phyloP scores from a whole-genome alignment of 2,113 vertebrate genomes.

The Plestiodon gilberti region DNA sequence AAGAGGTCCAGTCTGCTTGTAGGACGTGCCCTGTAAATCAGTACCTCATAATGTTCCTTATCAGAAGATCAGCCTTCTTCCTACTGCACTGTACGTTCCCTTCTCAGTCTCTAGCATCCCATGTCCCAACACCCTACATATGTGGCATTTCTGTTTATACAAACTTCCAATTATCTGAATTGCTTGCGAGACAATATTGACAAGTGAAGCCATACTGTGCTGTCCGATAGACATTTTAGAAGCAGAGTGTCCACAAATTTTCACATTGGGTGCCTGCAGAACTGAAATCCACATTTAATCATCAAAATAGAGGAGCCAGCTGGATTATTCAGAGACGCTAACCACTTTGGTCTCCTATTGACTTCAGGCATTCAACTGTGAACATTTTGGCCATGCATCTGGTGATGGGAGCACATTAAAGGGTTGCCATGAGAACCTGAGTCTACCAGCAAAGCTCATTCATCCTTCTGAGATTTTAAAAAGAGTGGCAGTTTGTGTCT shows the following conservation, averaged over 20 bases:
- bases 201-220: not conserved
- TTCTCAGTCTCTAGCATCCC: not conserved
- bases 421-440: not conserved
- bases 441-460: not conserved
- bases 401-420: not conserved
- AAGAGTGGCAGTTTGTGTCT: not conserved
- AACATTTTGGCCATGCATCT: not conserved
- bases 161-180: not conserved
- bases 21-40: not conserved
- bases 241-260: not conserved
- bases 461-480: not conserved
- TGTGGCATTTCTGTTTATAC: not conserved
- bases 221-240: not conserved
- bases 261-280: not conserved
- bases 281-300: not conserved
- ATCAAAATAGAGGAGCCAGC: slow-evolving; percentile 18
- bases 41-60: not conserved
- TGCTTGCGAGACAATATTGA: too few species aligned
- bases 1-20: not conserved
- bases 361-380: not conserved
- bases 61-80: not conserved
- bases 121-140: not conserved
- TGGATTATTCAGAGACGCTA: not conserved
- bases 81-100: not conserved
- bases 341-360: not conserved